phyloP scores from a whole-genome alignment of 2,888 invertebrate species.

The Drosophila nr. perissopoda region DNA sequence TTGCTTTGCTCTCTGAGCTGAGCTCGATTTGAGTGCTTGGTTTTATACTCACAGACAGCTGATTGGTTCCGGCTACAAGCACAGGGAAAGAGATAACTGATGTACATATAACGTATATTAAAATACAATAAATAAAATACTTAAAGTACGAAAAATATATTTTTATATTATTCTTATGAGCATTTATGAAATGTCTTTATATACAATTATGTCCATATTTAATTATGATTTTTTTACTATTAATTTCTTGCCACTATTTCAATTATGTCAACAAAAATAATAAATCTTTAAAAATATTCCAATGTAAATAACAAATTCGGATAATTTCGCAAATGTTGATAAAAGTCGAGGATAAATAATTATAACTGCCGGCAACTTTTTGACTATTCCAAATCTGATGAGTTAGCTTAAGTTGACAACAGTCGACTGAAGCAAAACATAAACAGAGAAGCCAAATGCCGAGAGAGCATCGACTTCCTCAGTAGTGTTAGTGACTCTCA shows the following conservation, averaged over 20 bases:
- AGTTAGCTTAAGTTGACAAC: no score
- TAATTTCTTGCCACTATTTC: background rate
- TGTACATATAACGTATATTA: background rate
- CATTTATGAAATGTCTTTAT: background rate
- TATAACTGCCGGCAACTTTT: no score
- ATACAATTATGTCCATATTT: background rate
- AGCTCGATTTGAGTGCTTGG: background rate
- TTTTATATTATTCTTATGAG: background rate
- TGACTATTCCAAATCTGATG: no score
- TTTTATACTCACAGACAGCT: slow-evolving; percentile 21
- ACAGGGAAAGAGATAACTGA: background rate
- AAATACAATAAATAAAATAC: background rate
- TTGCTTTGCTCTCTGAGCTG: slow-evolving; percentile 19
- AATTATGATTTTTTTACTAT: background rate
- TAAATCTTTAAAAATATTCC: background rate
- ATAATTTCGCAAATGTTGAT: background rate
- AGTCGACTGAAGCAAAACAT: slow-evolving; percentile 29
- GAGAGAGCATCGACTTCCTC: slow-evolving; percentile 22
- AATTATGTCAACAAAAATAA: background rate
- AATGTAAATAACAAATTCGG: no score
- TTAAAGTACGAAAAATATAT: no score
- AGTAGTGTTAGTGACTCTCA: slow-evolving; percentile 34
- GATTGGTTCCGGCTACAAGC: background rate
- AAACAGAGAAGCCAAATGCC: slow-evolving; percentile 56
- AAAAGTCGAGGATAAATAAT: background rate